Base-by-base conservation (phyloP, 2,888 invertebrate species). In the Lucinisca nassula region DNA sequence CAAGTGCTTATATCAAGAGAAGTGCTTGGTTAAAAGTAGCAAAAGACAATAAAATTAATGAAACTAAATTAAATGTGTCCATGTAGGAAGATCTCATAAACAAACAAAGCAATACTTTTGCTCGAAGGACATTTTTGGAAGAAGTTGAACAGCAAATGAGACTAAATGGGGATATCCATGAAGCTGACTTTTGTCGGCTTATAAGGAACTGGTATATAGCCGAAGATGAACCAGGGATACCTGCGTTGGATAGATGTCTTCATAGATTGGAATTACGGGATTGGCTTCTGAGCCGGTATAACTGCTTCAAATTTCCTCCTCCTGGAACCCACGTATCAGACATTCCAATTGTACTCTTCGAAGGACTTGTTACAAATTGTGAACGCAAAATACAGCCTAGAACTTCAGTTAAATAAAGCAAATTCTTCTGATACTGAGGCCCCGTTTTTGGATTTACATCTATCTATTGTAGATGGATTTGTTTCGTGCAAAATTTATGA, bases 291-390 rank as follows among this genome's bases (percentile, higher is more conserved):
- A 30, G 82, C 0, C 80, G 70, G 49, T 85, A 85, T 0, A 82
- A 82, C 27, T 85, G 85, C 32, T 32, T 51, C 72, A 12, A 37
- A 12, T 88, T 88, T 77, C 85, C 88, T 24, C 85, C 77, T 1
- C 35, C 49, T 78, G 86, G 84, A 10, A 61, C 78, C 1, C 67
- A 86, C 70, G 79, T 89, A 14, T 80, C 24, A 45, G 89, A 79
- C 14, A 70, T 85, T 21, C 82, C 88, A 27, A 67, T 76, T 70
- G 70, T 88, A 14, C 70, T 85, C 83, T 85, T 67, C 40, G 74
- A 85, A 84, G 88, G 85, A 1, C 83, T 80, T 14, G 27, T 88
- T 24, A 82, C 82, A 51, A 81, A 84, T 55, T 84, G 79, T 35
- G 83, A 87, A 35, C n/a, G 87, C 21, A 45, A 82, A 32, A 37